Base-by-base conservation (phyloP, 2,113 vertebrate species). In the Oreocharis arfaki region DNA sequence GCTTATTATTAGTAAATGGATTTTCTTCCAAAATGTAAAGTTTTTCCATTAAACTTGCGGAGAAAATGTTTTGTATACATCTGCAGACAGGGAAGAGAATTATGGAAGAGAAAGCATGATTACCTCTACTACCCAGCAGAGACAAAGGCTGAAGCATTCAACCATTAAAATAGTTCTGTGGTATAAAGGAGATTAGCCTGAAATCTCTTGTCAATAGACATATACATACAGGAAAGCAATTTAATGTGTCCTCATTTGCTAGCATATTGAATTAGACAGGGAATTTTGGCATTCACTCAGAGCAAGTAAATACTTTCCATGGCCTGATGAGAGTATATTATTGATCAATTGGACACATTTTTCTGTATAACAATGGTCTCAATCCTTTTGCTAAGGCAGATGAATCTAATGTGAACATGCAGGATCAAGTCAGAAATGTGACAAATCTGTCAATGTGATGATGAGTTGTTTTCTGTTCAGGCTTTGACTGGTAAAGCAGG, bases 131-230 rank as follows among this genome's bases (percentile, higher is more conserved):
- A 41, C 33, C 17, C 93, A 89, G 33, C 15, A 57, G 56, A 81
- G 56, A 81, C 42, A 89, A 87, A 63, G 9, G 33, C 73, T 87
- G 57, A 79, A 71, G 69, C 61, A 71, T 79, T 96, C 93, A 89
- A 61, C 87, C 81, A 65, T 95, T 92, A 88, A 90, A 93, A 92
- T 68, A 81, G 46, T 88, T 89, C 60, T 65, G 20, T 84, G 49
- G 14, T 73, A 53, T 91, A 79, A 78, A 69, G 74, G 26, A 87
- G 76, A 87, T 92, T 69, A 94, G 52, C 37, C 42, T 84, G 80
- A 93, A 97, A 90, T 93, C 73, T 93, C 88, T 87, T 68, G 69
- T 96, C 83, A 81, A 75, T 93, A 93, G 79, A 73, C 44, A 61
- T 63, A 73, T 37, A 92, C 52, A 81, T 86, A 57, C 47, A 93